Evolutionary conservation across 92 coral and sea anemone species (phyloP), one percentile per base, ranked within the genome.

Genomic region (Actinostola sp.): DNA sequence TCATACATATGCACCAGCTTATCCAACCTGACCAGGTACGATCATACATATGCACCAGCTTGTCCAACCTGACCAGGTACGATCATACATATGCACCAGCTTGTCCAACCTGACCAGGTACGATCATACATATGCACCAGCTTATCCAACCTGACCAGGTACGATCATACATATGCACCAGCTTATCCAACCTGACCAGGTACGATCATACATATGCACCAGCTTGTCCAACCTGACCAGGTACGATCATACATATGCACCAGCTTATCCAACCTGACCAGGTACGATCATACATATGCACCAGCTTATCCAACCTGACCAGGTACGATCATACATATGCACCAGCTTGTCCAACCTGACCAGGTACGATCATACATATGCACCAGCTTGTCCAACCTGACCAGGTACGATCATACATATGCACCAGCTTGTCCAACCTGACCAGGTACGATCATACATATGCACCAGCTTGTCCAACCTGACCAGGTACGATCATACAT

Each of bases 31-130:
- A 88, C 16, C n/a, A n/a, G n/a, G n/a, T n/a, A n/a, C n/a, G n/a
- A n/a, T n/a, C n/a, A n/a, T n/a, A n/a, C n/a, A n/a, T 35, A 95
- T 95, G 98, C 98, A 95, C 43, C 88, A 91, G 45, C 84, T 95
- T 21, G 99, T 91, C 20, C 91, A 86, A 57, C 97, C 99, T 48
- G 95, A 88, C 16, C n/a, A n/a, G n/a, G n/a, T n/a, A n/a, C n/a
- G n/a, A n/a, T n/a, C n/a, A n/a, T n/a, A n/a, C n/a, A n/a, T 35
- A 95, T 95, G 98, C 98, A 95, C 43, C 88, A 91, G 45, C 84
- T 95, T 21, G 99, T 91, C 20, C 91, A 86, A 57, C 97, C 99
- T 48, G 95, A 88, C 16, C n/a, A n/a, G n/a, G n/a, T n/a, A n/a
- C n/a, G n/a, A n/a, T n/a, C n/a, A n/a, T n/a, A n/a, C n/a, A n/a